These are phyloP conservation scores for Pogona vitticeps DNA, from an alignment of 2,113 vertebrate genomes.

Conservation along the genomic window DNA sequence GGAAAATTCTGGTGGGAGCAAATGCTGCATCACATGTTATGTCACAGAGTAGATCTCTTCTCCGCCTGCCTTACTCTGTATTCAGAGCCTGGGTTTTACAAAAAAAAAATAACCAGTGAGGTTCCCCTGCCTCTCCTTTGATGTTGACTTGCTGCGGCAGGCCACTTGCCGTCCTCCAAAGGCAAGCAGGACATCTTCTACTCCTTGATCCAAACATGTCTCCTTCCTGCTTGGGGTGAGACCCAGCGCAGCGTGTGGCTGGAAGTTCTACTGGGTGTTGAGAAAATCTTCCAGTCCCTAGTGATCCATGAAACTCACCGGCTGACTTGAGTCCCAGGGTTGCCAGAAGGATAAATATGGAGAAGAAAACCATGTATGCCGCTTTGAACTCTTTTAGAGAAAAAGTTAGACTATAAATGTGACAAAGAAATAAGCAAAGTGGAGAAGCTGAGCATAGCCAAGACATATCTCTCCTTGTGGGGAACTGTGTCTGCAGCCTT, in stretches of 20 bases:
- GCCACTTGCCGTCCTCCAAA: neutral
- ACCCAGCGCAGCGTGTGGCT: neutral
- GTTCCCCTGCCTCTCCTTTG: neutral
- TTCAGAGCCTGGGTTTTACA: neutral
- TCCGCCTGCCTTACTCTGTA: neutral
- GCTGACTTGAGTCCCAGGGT: neutral
- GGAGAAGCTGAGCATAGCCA: neutral
- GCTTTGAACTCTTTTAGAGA: neutral
- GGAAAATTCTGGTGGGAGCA: slow-evolving; percentile 10
- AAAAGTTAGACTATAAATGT: neutral
- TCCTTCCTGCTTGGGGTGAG: neutral
- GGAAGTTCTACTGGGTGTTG: neutral
- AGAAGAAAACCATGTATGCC: neutral
- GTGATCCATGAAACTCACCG: neutral
- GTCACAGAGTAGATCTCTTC: slow-evolving; percentile 5
- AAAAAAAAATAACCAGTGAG: too few species aligned
- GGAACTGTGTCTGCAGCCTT: neutral
- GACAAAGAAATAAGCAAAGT: neutral
- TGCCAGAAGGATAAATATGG: neutral
- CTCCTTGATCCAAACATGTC: neutral
- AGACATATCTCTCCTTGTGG: neutral
- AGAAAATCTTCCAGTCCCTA: neutral
- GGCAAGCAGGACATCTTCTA: neutral
- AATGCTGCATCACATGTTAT: neutral
- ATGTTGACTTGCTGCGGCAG: neutral